phyloP scores from a whole-genome alignment of 2,888 invertebrate species.

The Hofmannophila pseudospretella region DNA sequence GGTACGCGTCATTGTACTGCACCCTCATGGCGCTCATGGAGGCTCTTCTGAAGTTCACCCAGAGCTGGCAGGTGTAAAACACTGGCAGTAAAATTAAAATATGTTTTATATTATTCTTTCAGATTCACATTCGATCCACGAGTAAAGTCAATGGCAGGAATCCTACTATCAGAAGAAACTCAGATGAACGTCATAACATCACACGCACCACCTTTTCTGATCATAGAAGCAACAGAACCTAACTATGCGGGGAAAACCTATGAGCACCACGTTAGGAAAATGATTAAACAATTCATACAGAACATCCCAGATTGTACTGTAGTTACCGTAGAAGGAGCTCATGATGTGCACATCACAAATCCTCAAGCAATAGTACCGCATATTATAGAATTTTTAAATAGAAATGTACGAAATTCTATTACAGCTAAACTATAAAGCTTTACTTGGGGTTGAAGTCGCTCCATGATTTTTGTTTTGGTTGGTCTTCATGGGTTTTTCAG shows the following conservation, averaged over 20 bases:
- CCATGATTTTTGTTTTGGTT: too few species aligned
- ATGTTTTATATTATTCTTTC: too few species aligned
- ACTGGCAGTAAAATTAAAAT: too few species aligned
- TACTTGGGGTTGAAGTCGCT: too few species aligned
- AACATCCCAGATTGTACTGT: conserved; percentile 26
- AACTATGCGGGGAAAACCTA: conserved; percentile 9
- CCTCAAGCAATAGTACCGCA: conserved; percentile 65
- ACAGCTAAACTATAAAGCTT: neutral
- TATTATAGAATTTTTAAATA: conserved; percentile 45
- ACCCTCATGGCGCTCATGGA: too few species aligned
- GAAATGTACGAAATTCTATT: neutral
- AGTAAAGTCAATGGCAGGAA: conserved; percentile 33
- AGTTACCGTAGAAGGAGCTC: conserved; percentile 62
- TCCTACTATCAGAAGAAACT: conserved; percentile 34
- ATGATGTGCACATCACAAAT: conserved; percentile 77
- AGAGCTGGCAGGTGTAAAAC: too few species aligned
- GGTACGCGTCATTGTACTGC: too few species aligned
- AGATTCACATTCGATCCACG: conserved; percentile 49
- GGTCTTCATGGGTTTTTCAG: too few species aligned
- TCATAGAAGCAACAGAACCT: conserved; percentile 31
- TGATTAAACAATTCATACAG: conserved; percentile 29
- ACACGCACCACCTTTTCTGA: conserved; percentile 35
- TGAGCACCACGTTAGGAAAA: conserved; percentile 22
- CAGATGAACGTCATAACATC: conserved; percentile 26
- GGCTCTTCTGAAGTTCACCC: too few species aligned